Conservation (phyloP, 2,113 vertebrate genomes). For the Psophia crepitans region DNA sequence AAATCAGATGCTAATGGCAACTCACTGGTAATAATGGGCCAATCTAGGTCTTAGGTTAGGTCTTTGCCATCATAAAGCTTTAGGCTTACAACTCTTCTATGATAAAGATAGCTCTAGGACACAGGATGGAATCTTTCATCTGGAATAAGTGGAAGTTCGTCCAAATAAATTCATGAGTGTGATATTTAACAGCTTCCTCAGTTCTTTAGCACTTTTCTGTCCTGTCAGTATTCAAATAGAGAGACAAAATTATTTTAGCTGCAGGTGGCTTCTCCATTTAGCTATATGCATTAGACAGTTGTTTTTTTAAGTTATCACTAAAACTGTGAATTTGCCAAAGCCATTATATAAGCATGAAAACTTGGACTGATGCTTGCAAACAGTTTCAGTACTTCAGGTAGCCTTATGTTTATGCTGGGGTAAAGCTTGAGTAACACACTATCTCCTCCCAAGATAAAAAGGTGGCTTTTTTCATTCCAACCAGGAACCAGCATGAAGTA, state of each 20-base stretch:
- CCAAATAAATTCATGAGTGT: background rate
- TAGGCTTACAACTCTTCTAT: background rate
- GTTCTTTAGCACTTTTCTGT: background rate
- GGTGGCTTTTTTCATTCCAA: background rate
- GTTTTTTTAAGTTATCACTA: background rate
- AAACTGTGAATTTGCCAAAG: background rate
- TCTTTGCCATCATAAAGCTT: background rate
- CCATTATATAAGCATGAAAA: background rate
- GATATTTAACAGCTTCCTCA: background rate
- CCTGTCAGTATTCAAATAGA: background rate
- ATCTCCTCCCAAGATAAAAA: background rate
- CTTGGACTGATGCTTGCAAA: background rate
- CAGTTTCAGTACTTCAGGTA: background rate
- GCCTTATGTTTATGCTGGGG: background rate
- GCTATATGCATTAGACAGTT: background rate
- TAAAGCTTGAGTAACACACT: background rate
- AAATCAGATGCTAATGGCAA: background rate
- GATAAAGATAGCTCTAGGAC: background rate
- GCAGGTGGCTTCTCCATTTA: background rate
- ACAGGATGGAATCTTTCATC: background rate
- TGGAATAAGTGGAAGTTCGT: background rate
- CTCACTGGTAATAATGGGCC: background rate
- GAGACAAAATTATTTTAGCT: background rate
- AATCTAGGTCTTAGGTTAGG: background rate
- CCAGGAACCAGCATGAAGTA: background rate